Evolutionary conservation across 2,888 invertebrate genomes (phyloP).

Genomic region (Andrena minutula): DNA sequence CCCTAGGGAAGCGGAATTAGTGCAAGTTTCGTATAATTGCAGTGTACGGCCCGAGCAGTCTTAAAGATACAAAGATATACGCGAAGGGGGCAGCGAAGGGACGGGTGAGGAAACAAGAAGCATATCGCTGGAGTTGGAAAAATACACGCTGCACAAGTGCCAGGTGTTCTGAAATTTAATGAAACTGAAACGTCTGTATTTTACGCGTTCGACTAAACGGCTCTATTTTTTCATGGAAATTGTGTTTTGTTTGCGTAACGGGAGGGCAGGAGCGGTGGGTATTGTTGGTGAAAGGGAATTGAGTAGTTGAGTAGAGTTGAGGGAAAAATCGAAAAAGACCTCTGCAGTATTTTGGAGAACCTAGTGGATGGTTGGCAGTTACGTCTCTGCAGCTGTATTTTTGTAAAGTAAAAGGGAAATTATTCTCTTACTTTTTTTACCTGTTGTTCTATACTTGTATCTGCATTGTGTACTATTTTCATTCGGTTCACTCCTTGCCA

Average conservation of each 20-base stretch:
- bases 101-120: not conserved
- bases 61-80: not conserved
- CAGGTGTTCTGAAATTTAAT: constrained; percentile 4
- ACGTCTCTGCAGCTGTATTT: too few species aligned
- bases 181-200: not conserved
- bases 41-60: not conserved
- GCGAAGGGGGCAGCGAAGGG: not conserved
- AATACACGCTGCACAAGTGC: too few species aligned
- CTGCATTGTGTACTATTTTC: too few species aligned
- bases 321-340: too few species aligned
- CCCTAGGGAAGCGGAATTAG: not conserved
- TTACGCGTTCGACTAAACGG: not conserved
- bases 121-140: not conserved
- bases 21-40: not conserved
- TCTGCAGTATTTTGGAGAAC: too few species aligned
- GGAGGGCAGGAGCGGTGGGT: not conserved
- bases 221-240: constrained; percentile 11
- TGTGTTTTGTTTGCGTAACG: not conserved
- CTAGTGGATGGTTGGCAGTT: too few species aligned
- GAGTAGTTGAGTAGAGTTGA: not conserved
- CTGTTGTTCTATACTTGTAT: too few species aligned
- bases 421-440: too few species aligned
- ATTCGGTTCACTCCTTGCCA: too few species aligned
- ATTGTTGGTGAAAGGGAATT: not conserved
- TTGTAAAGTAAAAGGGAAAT: too few species aligned